phyloP scores from a whole-genome alignment of 2,113 vertebrate genomes.

The Brienomyrus longianalis region DNA sequence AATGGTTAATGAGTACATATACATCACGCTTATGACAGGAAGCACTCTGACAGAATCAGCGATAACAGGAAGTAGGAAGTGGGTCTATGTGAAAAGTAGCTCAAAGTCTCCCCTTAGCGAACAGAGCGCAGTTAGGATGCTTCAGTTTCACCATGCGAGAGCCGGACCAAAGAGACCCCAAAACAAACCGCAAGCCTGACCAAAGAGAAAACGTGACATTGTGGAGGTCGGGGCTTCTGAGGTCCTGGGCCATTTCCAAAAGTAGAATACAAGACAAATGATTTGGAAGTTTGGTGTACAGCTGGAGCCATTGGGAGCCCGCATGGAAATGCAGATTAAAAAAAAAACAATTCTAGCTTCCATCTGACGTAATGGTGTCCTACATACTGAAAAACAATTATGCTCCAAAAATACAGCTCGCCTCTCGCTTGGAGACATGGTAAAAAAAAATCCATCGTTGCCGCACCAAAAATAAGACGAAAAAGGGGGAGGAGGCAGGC shows the following conservation, averaged over 20 bases:
- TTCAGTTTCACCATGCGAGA: neutral
- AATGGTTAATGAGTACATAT: neutral
- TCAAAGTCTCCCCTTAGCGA: neutral
- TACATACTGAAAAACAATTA: slow-evolving; percentile 51
- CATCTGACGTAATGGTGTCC: slow-evolving; percentile 37
- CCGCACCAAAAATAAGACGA: neutral
- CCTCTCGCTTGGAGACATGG: slow-evolving; percentile 4
- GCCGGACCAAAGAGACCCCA: neutral
- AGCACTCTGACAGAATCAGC: neutral
- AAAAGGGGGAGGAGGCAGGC: neutral
- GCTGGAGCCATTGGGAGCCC: neutral
- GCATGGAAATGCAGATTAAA: slow-evolving; percentile 17
- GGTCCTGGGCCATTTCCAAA: neutral
- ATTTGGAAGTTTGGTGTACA: neutral
- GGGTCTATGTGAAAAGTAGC: neutral
- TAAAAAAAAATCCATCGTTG: neutral
- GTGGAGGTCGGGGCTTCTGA: neutral
- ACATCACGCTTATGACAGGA: neutral
- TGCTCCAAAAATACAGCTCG: slow-evolving; percentile 45
- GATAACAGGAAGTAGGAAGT: neutral
- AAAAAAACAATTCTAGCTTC: slow-evolving; percentile 16
- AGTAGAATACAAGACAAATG: neutral
- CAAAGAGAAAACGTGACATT: neutral
- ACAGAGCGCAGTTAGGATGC: neutral
- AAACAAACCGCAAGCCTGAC: neutral